Conservation (phyloP, 2,113 vertebrate genomes). For the Fukomys damarensis region DNA sequence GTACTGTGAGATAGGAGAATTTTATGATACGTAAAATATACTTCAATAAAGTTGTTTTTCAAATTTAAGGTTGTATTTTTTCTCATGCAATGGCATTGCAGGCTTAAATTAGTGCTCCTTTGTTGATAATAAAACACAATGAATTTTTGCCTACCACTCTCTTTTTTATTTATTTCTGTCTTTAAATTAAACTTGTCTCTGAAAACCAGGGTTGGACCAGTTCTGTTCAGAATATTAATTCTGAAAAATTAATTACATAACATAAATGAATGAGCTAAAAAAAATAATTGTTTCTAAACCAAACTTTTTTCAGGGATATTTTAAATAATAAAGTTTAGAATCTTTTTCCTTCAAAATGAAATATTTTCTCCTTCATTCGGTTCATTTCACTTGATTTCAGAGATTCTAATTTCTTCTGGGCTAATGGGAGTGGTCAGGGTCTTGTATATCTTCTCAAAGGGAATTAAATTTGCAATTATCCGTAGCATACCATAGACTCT, state of each 20-base stretch:
- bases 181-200: constrained; percentile 77
- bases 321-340: constrained; percentile 58
- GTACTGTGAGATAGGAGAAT: constrained; percentile 42
- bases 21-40: constrained; percentile 64
- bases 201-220: constrained; percentile 61
- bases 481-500: constrained; percentile 54
- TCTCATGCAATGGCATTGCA: constrained; percentile 46
- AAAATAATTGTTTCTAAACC: constrained; percentile 44
- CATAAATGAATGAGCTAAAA: constrained; percentile 56
- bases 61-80: constrained; percentile 60
- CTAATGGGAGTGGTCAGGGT: constrained; percentile 77
- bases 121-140: constrained; percentile 78
- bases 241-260: constrained; percentile 65
- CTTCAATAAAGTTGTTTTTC: constrained; percentile 66
- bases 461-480: constrained; percentile 81
- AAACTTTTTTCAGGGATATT: constrained; percentile 59
- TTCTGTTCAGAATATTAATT: constrained; percentile 61
- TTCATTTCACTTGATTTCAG: constrained; percentile 75
- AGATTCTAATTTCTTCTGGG: constrained; percentile 79
- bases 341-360: constrained; percentile 55
- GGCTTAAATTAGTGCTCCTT: constrained; percentile 72
- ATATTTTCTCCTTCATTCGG: constrained; percentile 66
- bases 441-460: constrained; percentile 79
- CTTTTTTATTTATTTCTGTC: constrained; percentile 71
- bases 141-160: constrained; percentile 72